Base-by-base conservation (phyloP, 2,797 vertebrate species). In the Halcyon chelicuti region DNA sequence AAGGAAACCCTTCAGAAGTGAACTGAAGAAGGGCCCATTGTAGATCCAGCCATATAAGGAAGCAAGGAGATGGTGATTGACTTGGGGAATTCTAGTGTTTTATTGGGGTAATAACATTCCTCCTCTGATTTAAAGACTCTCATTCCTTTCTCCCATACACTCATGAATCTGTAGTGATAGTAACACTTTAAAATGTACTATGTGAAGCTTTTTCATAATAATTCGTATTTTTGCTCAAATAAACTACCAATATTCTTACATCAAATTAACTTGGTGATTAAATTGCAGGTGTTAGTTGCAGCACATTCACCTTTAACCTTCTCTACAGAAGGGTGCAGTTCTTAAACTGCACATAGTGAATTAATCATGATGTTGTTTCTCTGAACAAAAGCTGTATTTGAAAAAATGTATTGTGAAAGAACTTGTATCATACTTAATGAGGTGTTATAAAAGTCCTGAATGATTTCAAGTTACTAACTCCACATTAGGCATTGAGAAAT, bases 351-450 rank as follows among this genome's bases (percentile, higher is more conserved):
- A 78, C 86, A 77, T n/a, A 55, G 55, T 60, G 62, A 93, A 93
- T 72, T 82, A 92, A 91, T 92, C 42, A 52, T 35, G 42, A 52
- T 12, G 37, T 86, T 86, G 39, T 86, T 91, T 88, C 65, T 79
- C 75, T 29, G 42, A 94, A 94, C n/a, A 88, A 93, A 88, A 86
- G 42, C 49, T 70, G 40, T 52, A 58, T 81, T 81, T 90, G 72
- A 91, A 93, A 91, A 80, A 86, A 67, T 88, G 37, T 74, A 49
- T 86, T 83, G 82, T 86, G 62, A 94, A 95, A 94, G 72, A 51
- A 81, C 58, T 91, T 90, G 47, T 90, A 88, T 94, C 79, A 86
- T 84, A 49, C 62, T 46, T 93, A 93, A 96, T 93, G 89, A 96
- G 91, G 85, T 90, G 87, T 70, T 96, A 84, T 78, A 86, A 93